Percentiles rank a stretch among this genome's conserved stretches.
These are phyloP conservation scores for Turdus rufiventris DNA, from an alignment of 2,113 vertebrate species.

Conservation along the genomic window DNA sequence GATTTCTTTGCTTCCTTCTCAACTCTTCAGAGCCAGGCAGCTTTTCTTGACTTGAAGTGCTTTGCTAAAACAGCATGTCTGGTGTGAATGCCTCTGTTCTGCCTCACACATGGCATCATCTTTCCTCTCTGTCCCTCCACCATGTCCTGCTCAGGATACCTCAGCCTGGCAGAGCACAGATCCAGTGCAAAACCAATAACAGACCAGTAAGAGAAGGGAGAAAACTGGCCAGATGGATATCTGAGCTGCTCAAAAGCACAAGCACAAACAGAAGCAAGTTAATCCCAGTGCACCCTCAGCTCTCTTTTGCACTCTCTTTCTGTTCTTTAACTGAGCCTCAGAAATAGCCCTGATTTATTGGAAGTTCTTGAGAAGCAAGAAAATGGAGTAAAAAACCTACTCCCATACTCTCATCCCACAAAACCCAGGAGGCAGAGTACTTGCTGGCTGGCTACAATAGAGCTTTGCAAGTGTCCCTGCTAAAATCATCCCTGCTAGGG, in stretches of 20 bases:
- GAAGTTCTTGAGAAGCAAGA: background rate
- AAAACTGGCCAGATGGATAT: background rate
- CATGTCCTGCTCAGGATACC: background rate
- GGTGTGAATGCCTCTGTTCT: background rate
- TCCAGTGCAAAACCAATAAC: background rate
- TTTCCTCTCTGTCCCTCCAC: background rate
- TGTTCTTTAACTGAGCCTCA: background rate
- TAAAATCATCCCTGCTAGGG: slow-evolving; percentile 32
- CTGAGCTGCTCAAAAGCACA: background rate
- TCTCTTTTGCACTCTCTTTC: background rate
- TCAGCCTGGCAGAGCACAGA: background rate
- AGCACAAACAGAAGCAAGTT: background rate
- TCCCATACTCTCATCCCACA: background rate
- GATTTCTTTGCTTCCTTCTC: background rate
- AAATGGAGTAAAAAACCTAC: background rate
- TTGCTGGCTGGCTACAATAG: background rate
- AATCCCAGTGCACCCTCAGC: background rate
- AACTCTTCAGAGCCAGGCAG: background rate
- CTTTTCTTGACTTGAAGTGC: background rate
- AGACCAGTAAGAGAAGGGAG: background rate
- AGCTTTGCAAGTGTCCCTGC: background rate
- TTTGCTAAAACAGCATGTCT: background rate
- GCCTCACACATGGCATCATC: accelerated
- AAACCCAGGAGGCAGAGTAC: background rate
- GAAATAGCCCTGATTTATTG: background rate